Evolutionary conservation across 2,113 vertebrate genomes (phyloP), one percentile per base, ranked within the genome.

Genomic region (Amazona guildingii): DNA sequence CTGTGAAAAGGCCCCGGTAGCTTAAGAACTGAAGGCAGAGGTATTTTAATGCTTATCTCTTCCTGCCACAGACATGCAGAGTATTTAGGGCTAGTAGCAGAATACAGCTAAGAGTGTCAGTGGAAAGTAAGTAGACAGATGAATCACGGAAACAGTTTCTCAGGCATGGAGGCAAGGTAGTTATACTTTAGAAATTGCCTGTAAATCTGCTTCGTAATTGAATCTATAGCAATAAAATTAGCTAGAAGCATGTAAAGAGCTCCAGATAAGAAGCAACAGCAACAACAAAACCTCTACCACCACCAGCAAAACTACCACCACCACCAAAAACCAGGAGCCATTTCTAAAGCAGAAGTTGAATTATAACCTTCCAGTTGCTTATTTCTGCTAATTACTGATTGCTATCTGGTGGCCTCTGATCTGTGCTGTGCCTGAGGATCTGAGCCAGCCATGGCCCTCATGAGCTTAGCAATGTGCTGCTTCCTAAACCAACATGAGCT

Each of bases 31-130:
- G 62, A 92, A 86, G 74, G 73, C 66, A 94, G 93, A 90, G 46
- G 35, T 87, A 93, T 92, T 91, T 87, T 66, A 89, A 31, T 77
- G 83, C 94, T 97, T 96, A 96, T 95, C 96, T 97, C 91, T 97
- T 97, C 94, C 95, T 97, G 90, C 82, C 89, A 35, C 93, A 91
- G 91, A 64, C 39, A 64, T 51, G 90, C 86, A 78, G 85, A 27
- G 14, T 48, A 37, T 75, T 63, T 69, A 44, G 84, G 67, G 80
- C 85, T 84, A 27, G 88, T 15, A 66, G 63, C 74, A 92, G 63
- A 79, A 66, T 12, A 91, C 57, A 83, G 86, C 37, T 62, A 88
- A 11, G 54, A 75, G 48, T 94, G 94, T 94, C 95, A 94, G 80
- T 96, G 96, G 94, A 96, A 96, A 96, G 52, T 86, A 82, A 82